Percentiles rank a stretch among this genome's conserved stretches.
phyloP scores from a whole-genome alignment of 2,797 vertebrate genomes.

The Loris lydekkerianus region DNA sequence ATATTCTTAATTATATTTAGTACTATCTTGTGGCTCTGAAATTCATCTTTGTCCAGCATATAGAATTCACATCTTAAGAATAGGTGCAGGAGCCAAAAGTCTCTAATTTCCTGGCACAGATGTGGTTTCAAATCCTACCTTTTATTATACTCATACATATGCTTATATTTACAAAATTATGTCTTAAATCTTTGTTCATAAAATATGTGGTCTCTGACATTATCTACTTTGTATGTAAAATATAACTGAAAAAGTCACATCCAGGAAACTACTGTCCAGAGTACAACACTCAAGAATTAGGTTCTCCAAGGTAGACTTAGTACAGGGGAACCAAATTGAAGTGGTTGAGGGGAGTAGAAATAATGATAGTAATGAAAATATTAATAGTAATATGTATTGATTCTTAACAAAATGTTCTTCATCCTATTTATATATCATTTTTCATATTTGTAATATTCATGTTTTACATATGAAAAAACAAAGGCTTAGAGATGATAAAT shows the following conservation, averaged over 20 bases:
- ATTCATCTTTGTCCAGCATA: conserved; percentile 52
- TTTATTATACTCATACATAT: conserved; percentile 51
- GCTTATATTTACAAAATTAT: conserved; percentile 61
- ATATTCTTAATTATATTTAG: conserved; percentile 57
- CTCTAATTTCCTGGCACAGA: conserved; percentile 60
- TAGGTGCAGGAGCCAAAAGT: background rate
- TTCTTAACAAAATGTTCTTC: conserved; percentile 35
- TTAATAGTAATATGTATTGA: conserved; percentile 26
- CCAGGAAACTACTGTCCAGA: background rate
- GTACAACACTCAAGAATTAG: conserved; percentile 5
- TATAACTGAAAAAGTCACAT: conserved; percentile 14
- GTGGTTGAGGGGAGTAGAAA: background rate
- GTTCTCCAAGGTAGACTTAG: conserved; percentile 11
- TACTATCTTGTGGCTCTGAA: conserved; percentile 42
- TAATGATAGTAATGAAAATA: conserved; percentile 30
- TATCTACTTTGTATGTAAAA: conserved; percentile 33
- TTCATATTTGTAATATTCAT: background rate
- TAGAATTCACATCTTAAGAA: conserved; percentile 64
- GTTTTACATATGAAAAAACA: conserved; percentile 62
- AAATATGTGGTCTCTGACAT: conserved; percentile 42
- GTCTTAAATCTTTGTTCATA: conserved; percentile 54
- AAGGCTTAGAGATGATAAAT: conserved; percentile 59
- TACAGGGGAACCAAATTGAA: conserved; percentile 18
- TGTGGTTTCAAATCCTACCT: conserved; percentile 65
- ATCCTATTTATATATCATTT: background rate